Evolutionary conservation across 2,888 invertebrate species (phyloP).

Genomic region (Harmothoe impar): DNA sequence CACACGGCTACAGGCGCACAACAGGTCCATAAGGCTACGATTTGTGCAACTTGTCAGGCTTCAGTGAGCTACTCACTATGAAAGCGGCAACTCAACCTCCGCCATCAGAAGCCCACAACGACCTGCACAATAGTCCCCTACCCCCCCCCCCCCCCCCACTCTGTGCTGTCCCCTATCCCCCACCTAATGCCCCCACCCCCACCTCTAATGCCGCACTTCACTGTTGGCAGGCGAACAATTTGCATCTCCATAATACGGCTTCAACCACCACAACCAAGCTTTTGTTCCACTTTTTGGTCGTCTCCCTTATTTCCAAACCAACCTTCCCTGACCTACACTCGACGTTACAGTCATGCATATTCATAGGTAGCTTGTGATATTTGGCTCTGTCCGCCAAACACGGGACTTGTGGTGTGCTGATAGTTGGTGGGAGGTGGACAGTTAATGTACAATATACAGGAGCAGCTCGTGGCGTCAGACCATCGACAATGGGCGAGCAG

Average conservation of each 20-base stretch:
- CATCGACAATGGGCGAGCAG: constrained; percentile 30
- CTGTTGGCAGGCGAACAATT: not conserved
- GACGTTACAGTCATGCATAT: not conserved
- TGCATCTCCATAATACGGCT: not conserved
- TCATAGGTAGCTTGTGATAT: not conserved
- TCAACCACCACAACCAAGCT: not conserved
- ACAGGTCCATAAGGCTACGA: not conserved
- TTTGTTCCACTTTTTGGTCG: constrained; percentile 31
- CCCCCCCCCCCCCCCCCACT: not conserved
- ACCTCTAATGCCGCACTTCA: not conserved
- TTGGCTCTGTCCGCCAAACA: not conserved
- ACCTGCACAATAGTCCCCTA: too few species aligned
- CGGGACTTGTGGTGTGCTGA: not conserved
- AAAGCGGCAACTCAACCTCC: not conserved
- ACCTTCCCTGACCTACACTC: too few species aligned
- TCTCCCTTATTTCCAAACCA: not conserved
- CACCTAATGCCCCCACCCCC: not conserved
- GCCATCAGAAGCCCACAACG: not conserved
- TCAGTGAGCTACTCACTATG: not conserved
- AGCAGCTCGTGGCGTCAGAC: not conserved
- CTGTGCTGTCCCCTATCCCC: not conserved
- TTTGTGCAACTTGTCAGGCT: not conserved
- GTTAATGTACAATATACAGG: constrained; percentile 41
- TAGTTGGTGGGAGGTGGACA: not conserved
- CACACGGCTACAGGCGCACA: not conserved